These are phyloP conservation scores for Dolichallabes microphthalmus DNA, from an alignment of 2,113 vertebrate genomes.

Conservation along the genomic window DNA sequence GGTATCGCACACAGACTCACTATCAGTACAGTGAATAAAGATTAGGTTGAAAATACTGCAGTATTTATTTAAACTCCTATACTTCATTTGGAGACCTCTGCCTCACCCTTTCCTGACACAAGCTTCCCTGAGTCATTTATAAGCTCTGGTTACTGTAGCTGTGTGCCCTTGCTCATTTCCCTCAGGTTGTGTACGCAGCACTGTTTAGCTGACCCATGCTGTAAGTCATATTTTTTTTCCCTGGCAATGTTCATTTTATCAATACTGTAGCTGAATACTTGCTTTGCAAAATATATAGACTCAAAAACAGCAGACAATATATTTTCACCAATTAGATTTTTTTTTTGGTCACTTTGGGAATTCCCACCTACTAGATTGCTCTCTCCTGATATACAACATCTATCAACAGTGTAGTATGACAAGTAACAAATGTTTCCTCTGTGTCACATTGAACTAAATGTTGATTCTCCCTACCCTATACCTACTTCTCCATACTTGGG, in stretches of 20 bases:
- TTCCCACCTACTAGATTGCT: not conserved
- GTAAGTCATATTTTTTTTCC: not conserved
- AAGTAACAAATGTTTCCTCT: not conserved
- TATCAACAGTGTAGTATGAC: not conserved
- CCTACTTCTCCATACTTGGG: not conserved
- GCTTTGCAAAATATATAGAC: not conserved
- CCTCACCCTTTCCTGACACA: not conserved
- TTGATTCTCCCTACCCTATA: not conserved
- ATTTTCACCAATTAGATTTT: not conserved
- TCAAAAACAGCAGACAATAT: too few species aligned
- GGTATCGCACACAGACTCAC: not conserved
- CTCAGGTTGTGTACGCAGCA: slow-evolving; percentile 16
- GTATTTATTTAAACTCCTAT: not conserved
- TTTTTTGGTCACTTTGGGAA: not conserved
- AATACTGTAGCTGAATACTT: not conserved
- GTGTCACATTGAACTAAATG: not conserved
- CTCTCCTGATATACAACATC: not conserved
- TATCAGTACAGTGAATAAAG: not conserved
- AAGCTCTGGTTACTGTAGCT: slow-evolving; percentile 6
- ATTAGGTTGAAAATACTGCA: not conserved
- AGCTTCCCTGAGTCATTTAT: slow-evolving; percentile 25
- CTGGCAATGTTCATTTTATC: not conserved
- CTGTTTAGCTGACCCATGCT: not conserved
- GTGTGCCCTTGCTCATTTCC: slow-evolving; percentile 19
- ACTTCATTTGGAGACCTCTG: not conserved